These are phyloP conservation scores for Icerya purchasi DNA, from an alignment of 2,888 invertebrate species.

Conservation along the genomic window DNA sequence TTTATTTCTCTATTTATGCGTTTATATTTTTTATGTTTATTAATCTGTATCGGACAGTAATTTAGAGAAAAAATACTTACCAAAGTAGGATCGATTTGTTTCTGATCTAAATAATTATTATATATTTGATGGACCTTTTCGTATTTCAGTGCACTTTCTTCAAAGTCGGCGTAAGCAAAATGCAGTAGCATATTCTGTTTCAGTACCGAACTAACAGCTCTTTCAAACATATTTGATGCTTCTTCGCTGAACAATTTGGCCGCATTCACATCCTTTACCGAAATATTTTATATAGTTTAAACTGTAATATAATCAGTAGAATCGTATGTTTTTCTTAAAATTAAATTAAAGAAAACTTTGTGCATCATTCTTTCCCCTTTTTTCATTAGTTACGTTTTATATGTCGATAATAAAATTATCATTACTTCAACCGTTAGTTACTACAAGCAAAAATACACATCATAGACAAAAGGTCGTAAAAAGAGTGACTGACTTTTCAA, in stretches of 20 bases:
- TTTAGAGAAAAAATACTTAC: constrained; percentile 31
- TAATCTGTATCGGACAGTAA: not conserved
- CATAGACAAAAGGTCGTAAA: too few species aligned
- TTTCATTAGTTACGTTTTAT: too few species aligned
- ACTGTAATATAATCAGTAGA: too few species aligned
- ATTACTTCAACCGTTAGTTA: too few species aligned
- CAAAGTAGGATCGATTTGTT: constrained; percentile 85
- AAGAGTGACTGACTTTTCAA: too few species aligned
- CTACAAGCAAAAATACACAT: too few species aligned
- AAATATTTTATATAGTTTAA: not conserved
- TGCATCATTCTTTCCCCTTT: too few species aligned
- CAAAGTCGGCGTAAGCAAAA: constrained; percentile 97
- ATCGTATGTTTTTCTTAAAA: too few species aligned
- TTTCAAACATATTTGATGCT: constrained; percentile 81
- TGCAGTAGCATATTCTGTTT: constrained; percentile 82
- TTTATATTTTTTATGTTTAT: too few species aligned
- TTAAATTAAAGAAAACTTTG: too few species aligned
- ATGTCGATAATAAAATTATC: too few species aligned
- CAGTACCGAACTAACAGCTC: constrained; percentile 72
- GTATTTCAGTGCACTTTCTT: constrained; percentile 87
- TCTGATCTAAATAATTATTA: constrained; percentile 67
- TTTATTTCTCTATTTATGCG: too few species aligned
- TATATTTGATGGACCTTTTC: constrained; percentile 94
- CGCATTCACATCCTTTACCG: constrained; percentile 63
- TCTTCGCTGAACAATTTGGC: constrained; percentile 85